Base-by-base conservation (phyloP, 2,888 invertebrate species). In the Ormyrus pomaceus region DNA sequence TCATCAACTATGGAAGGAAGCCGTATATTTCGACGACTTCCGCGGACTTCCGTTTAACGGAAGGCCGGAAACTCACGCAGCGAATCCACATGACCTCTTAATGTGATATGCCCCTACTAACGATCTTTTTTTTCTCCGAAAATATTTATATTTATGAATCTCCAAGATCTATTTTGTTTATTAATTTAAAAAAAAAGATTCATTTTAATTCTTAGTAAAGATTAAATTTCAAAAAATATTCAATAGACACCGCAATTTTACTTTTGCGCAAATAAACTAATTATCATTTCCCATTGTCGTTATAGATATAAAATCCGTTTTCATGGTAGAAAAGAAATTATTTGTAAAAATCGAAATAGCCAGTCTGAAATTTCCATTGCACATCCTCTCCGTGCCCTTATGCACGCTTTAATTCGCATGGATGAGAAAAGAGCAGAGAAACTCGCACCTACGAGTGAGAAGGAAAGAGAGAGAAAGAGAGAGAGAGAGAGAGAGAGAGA, bases 21-120 rank as follows among this genome's bases (percentile, higher is more conserved):
- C 65, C 51, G 77, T 71, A 71, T 71, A 71, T 77, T 71, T 59
- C 62, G 9, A 73, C 48, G 50, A 68, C 66, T 78, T 70, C 61
- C 68, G 61, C 48, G 71, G 50, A 70, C 50, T 58, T 72, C 72
- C 56, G 19, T 64, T 70, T 19, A n/a, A 45, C 45, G 1, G 61
- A 9, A 0, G 55, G 19, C 58, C 66, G 77, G 77, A 77, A 65
- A 55, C 58, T 80, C 72, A 77, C 80, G 50, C 53, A 45, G 62
- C 10, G 59, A n/a, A 6, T n/a, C 2, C 59, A 9, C 19, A 10
- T 46, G 51, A 65, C 5, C 9, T 34, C 5, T 51, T 10, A 34
- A 55, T 56, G 56, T 5, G 7, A 46, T 46, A 19, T 46, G 46
- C 58, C 13, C 55, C 68, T 58, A 74, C 34, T 53, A 45, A 46